A percentile compares a stretch with the other conserved stretches of the same genome.
Conservation (phyloP, 2,797 vertebrate species). For the Centropyge bicolor region DNA sequence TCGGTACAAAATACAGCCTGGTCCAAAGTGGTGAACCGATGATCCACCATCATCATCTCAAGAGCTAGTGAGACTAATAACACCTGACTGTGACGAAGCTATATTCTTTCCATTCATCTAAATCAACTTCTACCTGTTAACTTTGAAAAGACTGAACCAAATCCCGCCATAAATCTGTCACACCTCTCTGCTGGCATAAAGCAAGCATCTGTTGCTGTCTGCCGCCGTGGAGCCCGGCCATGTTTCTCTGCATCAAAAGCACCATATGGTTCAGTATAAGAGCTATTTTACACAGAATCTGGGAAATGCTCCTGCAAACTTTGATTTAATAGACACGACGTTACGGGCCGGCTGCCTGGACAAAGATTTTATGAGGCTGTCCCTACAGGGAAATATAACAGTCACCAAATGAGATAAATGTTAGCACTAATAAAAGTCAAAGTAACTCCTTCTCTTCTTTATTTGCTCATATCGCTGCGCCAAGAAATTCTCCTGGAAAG, state of each 20-base stretch:
- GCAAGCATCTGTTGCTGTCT: conserved; percentile 47
- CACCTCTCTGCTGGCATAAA: conserved; percentile 22
- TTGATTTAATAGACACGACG: conserved; percentile 66
- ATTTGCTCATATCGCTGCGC: conserved; percentile 42
- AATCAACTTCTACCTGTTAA: conserved; percentile 13
- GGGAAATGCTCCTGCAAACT: conserved; percentile 54
- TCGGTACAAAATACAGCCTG: not conserved
- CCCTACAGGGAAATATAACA: conserved; percentile 57
- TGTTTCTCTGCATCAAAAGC: conserved; percentile 33
- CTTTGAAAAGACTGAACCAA: conserved; percentile 2
- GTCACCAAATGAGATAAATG: conserved; percentile 65
- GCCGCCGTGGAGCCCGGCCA: conserved; percentile 7
- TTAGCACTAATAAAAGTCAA: conserved; percentile 62
- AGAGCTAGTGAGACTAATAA: not conserved
- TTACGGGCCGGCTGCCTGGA: conserved; percentile 48
- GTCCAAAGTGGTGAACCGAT: too few species aligned
- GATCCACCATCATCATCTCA: too few species aligned
- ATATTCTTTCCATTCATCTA: conserved; percentile 18
- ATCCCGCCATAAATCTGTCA: conserved; percentile 11
- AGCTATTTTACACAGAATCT: conserved; percentile 42
- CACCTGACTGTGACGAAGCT: not conserved
- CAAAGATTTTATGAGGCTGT: conserved; percentile 59
- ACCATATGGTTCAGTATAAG: conserved; percentile 47
- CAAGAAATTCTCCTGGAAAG: conserved; percentile 25
- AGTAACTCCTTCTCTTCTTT: conserved; percentile 48